Evolutionary conservation across 2,113 vertebrate species (phyloP).

Genomic region (Entelurus aequoreus): DNA sequence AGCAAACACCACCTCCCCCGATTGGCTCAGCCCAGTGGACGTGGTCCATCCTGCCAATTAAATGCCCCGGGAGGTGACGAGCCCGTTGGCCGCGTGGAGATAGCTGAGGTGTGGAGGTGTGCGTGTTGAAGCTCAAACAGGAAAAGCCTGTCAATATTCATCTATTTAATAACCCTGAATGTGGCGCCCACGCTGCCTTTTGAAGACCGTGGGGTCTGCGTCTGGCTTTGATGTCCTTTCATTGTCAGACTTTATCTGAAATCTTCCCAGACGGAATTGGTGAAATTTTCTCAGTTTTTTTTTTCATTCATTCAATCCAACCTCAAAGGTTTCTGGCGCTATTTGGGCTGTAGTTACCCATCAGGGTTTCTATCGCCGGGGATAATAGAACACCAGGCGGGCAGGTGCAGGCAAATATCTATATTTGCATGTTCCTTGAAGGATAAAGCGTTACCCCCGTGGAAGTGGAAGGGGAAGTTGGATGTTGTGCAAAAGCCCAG

Average conservation of each 20-base stretch:
- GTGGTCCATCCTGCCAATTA: constrained; percentile 64
- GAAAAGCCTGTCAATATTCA: constrained; percentile 70
- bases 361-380: constrained; percentile 51
- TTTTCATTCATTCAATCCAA: constrained; percentile 70
- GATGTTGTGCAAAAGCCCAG: too few species aligned
- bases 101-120: constrained; percentile 45
- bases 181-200: constrained; percentile 61
- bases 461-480: too few species aligned
- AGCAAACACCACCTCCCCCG: constrained; percentile 69
- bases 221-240: constrained; percentile 71
- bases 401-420: constrained; percentile 44
- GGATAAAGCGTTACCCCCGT: constrained; percentile 5
- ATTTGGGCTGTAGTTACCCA: constrained; percentile 52
- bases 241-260: constrained; percentile 70
- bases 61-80: constrained; percentile 52
- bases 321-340: constrained; percentile 66
- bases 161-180: constrained; percentile 73
- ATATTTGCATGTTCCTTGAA: constrained; percentile 27
- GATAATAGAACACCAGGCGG: constrained; percentile 54
- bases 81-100: constrained; percentile 38
- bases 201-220: constrained; percentile 69
- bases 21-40: constrained; percentile 62
- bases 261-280: constrained; percentile 66
- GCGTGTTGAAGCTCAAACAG: constrained; percentile 51
- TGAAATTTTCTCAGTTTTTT: constrained; percentile 65